These are phyloP conservation scores for Eucera pruinosa DNA, from an alignment of 2,888 invertebrate species.

Conservation along the genomic window DNA sequence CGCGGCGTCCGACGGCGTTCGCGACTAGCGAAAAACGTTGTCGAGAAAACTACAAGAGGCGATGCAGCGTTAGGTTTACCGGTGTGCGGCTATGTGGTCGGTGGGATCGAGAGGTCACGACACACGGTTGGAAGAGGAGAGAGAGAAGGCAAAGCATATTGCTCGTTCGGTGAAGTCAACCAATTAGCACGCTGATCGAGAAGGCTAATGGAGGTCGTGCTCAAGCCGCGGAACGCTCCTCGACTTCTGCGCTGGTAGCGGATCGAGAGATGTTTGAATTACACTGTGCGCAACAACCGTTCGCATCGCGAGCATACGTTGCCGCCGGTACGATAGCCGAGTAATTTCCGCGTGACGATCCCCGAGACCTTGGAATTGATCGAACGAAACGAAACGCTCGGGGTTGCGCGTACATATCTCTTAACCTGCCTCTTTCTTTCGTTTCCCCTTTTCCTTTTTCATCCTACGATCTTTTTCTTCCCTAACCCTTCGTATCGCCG, in stretches of 20 bases:
- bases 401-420: conserved; percentile 1
- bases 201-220: conserved; percentile 75
- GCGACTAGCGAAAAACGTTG: no score
- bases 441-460: neutral
- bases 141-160: conserved; percentile 29
- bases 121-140: neutral
- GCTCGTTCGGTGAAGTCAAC: conserved; percentile 63
- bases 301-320: conserved; percentile 29
- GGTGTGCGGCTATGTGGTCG: neutral
- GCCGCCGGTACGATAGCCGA: neutral
- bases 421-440: neutral
- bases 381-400: conserved; percentile 2
- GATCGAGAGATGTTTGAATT: conserved; percentile 52
- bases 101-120: conserved; percentile 20
- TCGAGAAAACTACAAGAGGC: no score
- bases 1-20: no score
- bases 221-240: conserved; percentile 69
- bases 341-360: conserved; percentile 17
- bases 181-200: conserved; percentile 74
- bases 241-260: conserved; percentile 62
- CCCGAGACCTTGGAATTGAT: neutral
- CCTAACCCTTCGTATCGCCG: no score
- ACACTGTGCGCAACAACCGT: conserved; percentile 52
- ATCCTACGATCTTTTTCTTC: no score
- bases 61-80: no score